phyloP scores from a whole-genome alignment of 1,140 invertebrate species.

The Listronotus oregonensis region DNA sequence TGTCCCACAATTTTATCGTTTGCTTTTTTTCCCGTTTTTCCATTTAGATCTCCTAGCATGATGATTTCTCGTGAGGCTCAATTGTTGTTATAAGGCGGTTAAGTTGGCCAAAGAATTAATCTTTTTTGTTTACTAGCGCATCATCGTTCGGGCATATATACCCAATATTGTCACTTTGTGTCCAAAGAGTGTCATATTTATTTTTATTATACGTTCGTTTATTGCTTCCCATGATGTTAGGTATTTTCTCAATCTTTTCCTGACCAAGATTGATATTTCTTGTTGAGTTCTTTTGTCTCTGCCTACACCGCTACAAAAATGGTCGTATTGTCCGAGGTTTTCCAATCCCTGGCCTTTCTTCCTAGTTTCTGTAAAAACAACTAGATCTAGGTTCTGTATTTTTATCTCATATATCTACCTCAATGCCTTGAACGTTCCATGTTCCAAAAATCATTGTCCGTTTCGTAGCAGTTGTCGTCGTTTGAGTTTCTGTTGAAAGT shows the following conservation, averaged over 20 bases:
- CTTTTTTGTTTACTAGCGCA: conserved; percentile 4
- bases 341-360: conserved; percentile 24
- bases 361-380: conserved; percentile 21
- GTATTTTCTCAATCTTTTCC: conserved; percentile 6
- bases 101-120: conserved; percentile 15
- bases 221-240: conserved; percentile 18
- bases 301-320: conserved; percentile 14
- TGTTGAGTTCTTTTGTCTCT: conserved; percentile 14
- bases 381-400: conserved; percentile 10
- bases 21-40: conserved; percentile 10
- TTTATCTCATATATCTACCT: conserved; percentile 5
- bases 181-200: background rate
- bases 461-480: conserved; percentile 6
- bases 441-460: conserved; percentile 15
- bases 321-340: conserved; percentile 13
- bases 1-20: conserved; percentile 20
- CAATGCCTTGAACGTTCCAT: conserved; percentile 2
- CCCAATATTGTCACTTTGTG: conserved; percentile 6
- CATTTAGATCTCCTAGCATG: conserved; percentile 20
- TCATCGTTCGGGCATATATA: conserved; percentile 4
- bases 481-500: too few species aligned
- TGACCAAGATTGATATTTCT: conserved; percentile 8
- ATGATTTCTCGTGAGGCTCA: conserved; percentile 9
- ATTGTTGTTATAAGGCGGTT: conserved; percentile 6
- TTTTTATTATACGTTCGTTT: background rate